Conservation (phyloP, 2,797 vertebrate species). For the Dendrocincla tyrannina region DNA sequence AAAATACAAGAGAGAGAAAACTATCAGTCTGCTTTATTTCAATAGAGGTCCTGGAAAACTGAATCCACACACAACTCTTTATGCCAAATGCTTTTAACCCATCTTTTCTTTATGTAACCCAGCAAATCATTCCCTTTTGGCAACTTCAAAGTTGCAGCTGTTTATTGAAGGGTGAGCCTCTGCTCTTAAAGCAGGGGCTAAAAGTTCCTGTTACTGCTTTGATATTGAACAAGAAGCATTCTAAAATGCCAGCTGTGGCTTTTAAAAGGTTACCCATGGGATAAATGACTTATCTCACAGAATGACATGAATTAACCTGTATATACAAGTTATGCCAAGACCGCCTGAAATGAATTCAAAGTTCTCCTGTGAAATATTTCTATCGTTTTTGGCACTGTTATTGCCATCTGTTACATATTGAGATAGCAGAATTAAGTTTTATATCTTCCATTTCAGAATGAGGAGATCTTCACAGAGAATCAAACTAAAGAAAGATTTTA, state of each 20-base stretch:
- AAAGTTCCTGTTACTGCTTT: conserved; percentile 69
- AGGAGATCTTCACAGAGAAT: neutral
- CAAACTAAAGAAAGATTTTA: neutral
- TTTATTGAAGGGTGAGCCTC: conserved; percentile 59
- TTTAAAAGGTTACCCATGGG: conserved; percentile 69
- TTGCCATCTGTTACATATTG: conserved; percentile 20
- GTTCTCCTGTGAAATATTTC: conserved; percentile 42
- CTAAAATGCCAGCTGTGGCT: conserved; percentile 74
- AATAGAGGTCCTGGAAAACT: neutral
- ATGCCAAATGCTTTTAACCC: conserved; percentile 32
- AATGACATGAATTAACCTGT: conserved; percentile 68
- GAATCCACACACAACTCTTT: neutral
- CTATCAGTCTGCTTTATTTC: neutral
- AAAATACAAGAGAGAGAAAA: neutral
- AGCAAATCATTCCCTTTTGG: conserved; percentile 66
- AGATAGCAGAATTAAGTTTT: neutral
- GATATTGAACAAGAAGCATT: conserved; percentile 67
- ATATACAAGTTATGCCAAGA: conserved; percentile 62
- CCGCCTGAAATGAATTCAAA: conserved; percentile 39
- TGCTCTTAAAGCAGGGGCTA: conserved; percentile 36
- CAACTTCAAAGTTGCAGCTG: conserved; percentile 76
- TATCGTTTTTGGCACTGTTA: neutral
- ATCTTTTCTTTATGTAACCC: conserved; percentile 63
- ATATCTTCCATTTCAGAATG: neutral
- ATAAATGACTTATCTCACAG: conserved; percentile 69